Evolutionary conservation across 2,888 invertebrate species (phyloP).

Genomic region (Agrenia bidenticulata): DNA sequence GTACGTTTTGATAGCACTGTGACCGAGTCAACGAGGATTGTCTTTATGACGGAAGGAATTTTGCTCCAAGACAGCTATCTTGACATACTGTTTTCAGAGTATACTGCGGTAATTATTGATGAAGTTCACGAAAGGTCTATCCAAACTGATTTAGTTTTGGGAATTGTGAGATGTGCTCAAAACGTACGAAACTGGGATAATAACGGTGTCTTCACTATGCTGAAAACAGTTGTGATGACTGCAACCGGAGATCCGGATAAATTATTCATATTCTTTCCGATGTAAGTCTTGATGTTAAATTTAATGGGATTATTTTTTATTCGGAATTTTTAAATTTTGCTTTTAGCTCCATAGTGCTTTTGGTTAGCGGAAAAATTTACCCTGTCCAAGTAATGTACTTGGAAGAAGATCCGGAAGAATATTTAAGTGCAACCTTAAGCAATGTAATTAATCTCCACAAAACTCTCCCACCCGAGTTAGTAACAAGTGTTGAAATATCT

Average conservation of each 20-base stretch:
- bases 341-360: background rate
- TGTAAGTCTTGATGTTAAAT: conserved; percentile 18
- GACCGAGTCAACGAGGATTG: conserved; percentile 76
- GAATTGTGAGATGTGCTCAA: conserved; percentile 55
- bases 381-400: background rate
- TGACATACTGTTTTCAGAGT: too few relatives aligned
- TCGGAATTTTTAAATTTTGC: background rate
- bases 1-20: conserved; percentile 84
- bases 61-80: conserved; percentile 85
- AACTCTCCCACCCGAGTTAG: conserved; percentile 1
- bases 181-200: conserved; percentile 18
- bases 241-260: conserved; percentile 48
- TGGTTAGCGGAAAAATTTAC: background rate
- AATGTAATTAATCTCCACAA: background rate
- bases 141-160: conserved; percentile 90
- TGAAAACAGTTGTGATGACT: conserved; percentile 44
- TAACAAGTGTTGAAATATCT: too few relatives aligned
- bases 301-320: background rate
- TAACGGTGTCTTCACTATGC: too few relatives aligned
- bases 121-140: conserved; percentile 95
- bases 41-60: conserved; percentile 94
- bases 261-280: conserved; percentile 41
- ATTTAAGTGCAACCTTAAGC: background rate
- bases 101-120: conserved; percentile 85
- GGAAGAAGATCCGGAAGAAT: background rate